Evolutionary conservation across 1,140 invertebrate genomes (phyloP), one percentile per base, ranked within the genome.

Genomic region (Heterodera schachtii): DNA sequence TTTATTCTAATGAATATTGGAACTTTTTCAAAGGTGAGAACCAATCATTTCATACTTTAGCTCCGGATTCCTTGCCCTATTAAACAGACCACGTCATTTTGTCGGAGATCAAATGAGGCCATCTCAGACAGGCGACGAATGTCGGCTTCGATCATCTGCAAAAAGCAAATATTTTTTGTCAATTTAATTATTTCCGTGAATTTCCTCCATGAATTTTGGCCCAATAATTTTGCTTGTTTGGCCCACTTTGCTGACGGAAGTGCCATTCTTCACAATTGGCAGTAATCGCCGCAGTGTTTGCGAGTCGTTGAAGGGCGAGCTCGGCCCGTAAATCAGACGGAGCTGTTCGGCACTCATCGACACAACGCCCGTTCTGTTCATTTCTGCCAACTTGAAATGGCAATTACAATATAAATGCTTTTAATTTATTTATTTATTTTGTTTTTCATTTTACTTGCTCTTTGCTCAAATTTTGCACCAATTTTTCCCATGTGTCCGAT

Each of bases 291-390:
- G 31, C 41, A 85, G 82, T 21, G 84, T 78, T 49, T 85, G 52
- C 31, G 69, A 78, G n/a, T 87, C 78, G 75, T 85, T 85, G 69
- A 83, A 85, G 47, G 86, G 86, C 3, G 84, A 85, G 1, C 69
- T 6, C 9, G 84, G 84, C 2, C 84, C 84, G 64, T 85, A 85
- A 31, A 85, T 52, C 16, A 87, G 21, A 13, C 79, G 73, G 21
- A 85, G 47, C 79, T 85, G 84, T 0, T 67, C 67, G 31, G 31
- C 44, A 21, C 49, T 84, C n/a, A 85, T 69, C 16, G 74, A 21
- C 6, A 76, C 57, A 73, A 86, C 84, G 43, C 84, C 84, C 0
- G 86, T 87, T 0, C 41, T 31, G 49, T 87, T 88, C 71, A 85
- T 52, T 87, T 87, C 85, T 1, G 66, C 21, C 60, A 75, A 41